Percentiles rank a stretch among this genome's conserved stretches.
These are phyloP conservation scores for Odocoileus virginianus DNA, from an alignment of 2,113 vertebrate genomes.

Conservation along the genomic window DNA sequence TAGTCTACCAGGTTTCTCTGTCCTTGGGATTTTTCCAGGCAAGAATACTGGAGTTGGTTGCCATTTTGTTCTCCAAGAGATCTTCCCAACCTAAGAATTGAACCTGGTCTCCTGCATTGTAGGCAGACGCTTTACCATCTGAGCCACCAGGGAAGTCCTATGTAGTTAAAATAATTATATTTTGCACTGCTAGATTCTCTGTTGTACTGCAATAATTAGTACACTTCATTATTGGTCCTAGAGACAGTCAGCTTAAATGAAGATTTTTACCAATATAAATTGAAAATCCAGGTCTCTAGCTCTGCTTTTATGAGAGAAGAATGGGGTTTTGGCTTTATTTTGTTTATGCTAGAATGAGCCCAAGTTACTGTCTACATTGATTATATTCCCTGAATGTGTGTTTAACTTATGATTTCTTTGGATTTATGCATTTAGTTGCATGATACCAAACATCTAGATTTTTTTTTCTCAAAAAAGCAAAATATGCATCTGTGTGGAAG, in stretches of 20 bases:
- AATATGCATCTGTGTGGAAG: background rate
- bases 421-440: background rate
- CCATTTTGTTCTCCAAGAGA: background rate
- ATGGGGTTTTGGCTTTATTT: background rate
- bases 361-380: background rate
- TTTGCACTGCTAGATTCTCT: background rate
- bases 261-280: background rate
- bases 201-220: background rate
- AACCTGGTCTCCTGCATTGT: rapidly evolving
- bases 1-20: background rate
- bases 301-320: background rate
- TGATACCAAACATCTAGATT: conserved; percentile 33
- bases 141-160: background rate
- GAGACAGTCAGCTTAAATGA: background rate
- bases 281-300: background rate
- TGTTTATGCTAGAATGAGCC: background rate
- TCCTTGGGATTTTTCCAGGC: background rate
- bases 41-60: background rate
- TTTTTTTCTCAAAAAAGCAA: background rate
- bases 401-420: conserved; percentile 18
- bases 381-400: background rate
- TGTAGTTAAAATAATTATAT: background rate
- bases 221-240: background rate
- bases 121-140: background rate
- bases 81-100: background rate